Evolutionary conservation across 2,888 invertebrate species (phyloP), one percentile per base, ranked within the genome.

Genomic region (Dryobota labecula): DNA sequence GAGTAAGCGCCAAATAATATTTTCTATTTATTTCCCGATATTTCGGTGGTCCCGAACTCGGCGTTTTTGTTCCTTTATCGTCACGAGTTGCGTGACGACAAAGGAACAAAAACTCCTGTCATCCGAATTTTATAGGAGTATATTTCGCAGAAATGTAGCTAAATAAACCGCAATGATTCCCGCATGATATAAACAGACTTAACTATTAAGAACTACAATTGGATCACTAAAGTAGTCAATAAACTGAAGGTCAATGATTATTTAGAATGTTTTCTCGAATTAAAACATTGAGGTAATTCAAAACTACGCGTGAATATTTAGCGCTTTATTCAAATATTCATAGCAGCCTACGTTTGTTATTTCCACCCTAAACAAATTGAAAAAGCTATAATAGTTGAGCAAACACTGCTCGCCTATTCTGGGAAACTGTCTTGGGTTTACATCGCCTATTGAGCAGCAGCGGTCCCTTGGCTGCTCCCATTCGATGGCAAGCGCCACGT

Each of bases 11-110:
- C 20, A 70, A 30, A 30, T 49, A 53, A 77, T 43, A 33, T 18
- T 43, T 36, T 49, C 18, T 70, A 63, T 63, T 49, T 70, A 53
- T 74, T 64, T 65, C 24, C 30, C 30, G 30, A 60, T 60, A 43
- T 15, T 11, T 47, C 15, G 8, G 8, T 24, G 43, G 43, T 30
- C 58, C 33, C 27, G 47, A 38, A 41, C n/a, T 41, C 7, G n/a
- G n/a, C n/a, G n/a, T n/a, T n/a, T n/a, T n/a, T n/a, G n/a, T n/a
- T n/a, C n/a, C n/a, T n/a, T n/a, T n/a, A n/a, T n/a, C n/a, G n/a
- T n/a, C n/a, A n/a, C n/a, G n/a, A n/a, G n/a, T n/a, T n/a, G 47
- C 41, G 41, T 47, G 49, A 38, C 36, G 8, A 15, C 3, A 30
- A 20, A 58, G 8, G 13, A 30, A 49, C 47, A 24, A 60, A 36